Conservation (phyloP, 2,113 vertebrate species). For the Xiphorhynchus elegans region DNA sequence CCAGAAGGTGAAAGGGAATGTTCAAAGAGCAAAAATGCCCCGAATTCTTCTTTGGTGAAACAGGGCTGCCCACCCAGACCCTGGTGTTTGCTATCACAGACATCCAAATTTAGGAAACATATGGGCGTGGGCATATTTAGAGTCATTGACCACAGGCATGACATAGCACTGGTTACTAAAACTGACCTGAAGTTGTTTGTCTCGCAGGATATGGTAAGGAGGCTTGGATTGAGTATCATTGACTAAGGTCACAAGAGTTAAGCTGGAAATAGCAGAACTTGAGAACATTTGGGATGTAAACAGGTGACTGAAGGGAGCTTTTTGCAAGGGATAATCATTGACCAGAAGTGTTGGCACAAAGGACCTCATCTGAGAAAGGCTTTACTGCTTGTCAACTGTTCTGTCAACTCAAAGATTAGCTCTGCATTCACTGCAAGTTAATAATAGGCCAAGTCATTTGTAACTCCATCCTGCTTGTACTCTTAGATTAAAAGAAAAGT, state of each 20-base stretch:
- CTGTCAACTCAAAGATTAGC: not conserved
- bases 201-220: conserved; percentile 35
- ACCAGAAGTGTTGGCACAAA: not conserved
- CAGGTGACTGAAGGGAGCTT: conserved; percentile 39
- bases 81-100: conserved; percentile 16
- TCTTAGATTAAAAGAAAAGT: not conserved
- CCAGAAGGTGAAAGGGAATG: not conserved
- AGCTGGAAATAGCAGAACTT: conserved; percentile 65
- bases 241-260: conserved; percentile 55
- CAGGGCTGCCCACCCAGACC: not conserved
- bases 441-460: not conserved
- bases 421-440: not conserved
- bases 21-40: not conserved
- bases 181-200: conserved; percentile 37
- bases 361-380: not conserved
- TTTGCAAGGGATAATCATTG: conserved; percentile 55
- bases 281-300: conserved; percentile 49
- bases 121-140: conserved; percentile 44
- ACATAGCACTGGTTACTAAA: conserved; percentile 63
- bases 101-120: conserved; percentile 30
- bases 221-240: conserved; percentile 41
- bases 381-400: not conserved
- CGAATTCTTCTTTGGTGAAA: not conserved
- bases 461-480: not conserved
- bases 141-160: conserved; percentile 49